These are phyloP conservation scores for Leucoma salicis DNA, from an alignment of 2,888 invertebrate species.

Conservation along the genomic window DNA sequence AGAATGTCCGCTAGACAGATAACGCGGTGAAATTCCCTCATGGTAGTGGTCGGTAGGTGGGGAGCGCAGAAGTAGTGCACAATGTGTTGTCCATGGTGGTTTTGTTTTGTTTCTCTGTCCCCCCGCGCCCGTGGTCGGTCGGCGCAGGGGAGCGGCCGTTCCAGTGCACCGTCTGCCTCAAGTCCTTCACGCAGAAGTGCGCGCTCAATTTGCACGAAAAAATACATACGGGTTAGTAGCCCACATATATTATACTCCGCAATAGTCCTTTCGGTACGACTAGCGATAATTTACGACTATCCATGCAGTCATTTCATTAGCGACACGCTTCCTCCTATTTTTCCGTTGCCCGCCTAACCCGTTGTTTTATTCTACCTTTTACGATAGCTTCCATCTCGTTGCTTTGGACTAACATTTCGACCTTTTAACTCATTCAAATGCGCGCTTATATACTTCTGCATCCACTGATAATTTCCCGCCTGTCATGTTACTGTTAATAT, in stretches of 20 bases:
- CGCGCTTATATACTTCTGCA: slow-evolving; percentile 74
- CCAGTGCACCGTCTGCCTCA: slow-evolving; percentile 84
- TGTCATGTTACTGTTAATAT: slow-evolving; percentile 46
- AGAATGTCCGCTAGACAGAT: slow-evolving; percentile 80
- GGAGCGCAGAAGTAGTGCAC: slow-evolving; percentile 35
- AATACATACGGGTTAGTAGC: slow-evolving; percentile 84
- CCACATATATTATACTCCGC: slow-evolving; percentile 76
- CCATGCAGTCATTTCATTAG: slow-evolving; percentile 69
- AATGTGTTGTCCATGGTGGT: slow-evolving; percentile 80
- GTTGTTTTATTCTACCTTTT: slow-evolving; percentile 64
- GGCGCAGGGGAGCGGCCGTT: slow-evolving; percentile 83
- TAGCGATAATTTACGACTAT: slow-evolving; percentile 60
- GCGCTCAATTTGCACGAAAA: slow-evolving; percentile 84
- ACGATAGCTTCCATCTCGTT: slow-evolving; percentile 73
- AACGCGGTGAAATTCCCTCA: slow-evolving; percentile 66
- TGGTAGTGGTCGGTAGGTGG: slow-evolving; percentile 54
- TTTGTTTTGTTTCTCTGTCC: slow-evolving; percentile 82
- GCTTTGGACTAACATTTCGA: slow-evolving; percentile 76
- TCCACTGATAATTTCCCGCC: slow-evolving; percentile 54
- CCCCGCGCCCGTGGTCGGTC: slow-evolving; percentile 56
- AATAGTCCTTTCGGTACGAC: slow-evolving; percentile 63
- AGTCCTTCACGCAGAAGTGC: slow-evolving; percentile 84
- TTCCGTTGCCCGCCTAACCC: slow-evolving; percentile 79
- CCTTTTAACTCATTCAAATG: slow-evolving; percentile 61
- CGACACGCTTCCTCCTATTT: slow-evolving; percentile 76